Conservation (phyloP, 1,140 invertebrate species). For the Chionoecetes opilio region DNA sequence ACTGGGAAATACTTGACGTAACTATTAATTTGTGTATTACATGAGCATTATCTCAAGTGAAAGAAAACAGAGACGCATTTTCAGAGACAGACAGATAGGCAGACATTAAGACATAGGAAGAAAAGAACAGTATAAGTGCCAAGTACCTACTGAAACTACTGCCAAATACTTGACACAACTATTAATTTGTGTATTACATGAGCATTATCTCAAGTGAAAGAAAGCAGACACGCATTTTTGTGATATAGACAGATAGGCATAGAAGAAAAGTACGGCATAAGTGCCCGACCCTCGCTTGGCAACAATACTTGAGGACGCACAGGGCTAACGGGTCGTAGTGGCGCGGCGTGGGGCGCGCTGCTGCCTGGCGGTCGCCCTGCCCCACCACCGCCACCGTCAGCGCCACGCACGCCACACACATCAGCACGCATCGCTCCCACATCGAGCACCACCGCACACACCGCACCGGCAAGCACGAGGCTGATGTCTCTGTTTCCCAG, state of each 20-base stretch:
- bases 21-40: too few relatives aligned
- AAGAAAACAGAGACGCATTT: too few relatives aligned
- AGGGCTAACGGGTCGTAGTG: neutral
- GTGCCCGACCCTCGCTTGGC: neutral
- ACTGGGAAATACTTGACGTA: too few relatives aligned
- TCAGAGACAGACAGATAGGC: too few relatives aligned
- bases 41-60: too few relatives aligned
- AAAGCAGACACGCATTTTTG: neutral
- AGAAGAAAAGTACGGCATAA: neutral
- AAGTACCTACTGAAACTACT: too few relatives aligned
- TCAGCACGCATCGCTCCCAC: neutral
- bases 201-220: neutral
- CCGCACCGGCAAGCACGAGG: too few relatives aligned
- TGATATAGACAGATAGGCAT: neutral
- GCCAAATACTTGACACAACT: too few relatives aligned
- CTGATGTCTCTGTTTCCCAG: too few relatives aligned
- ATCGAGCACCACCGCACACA: neutral
- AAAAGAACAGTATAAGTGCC: neutral
- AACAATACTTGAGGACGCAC: neutral
- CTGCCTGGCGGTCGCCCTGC: neutral
- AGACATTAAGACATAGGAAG: too few relatives aligned
- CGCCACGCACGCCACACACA: neutral
- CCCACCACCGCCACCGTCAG: constrained; percentile 8
- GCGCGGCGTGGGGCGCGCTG: neutral
- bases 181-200: too few relatives aligned